phyloP scores from a whole-genome alignment of 2,888 invertebrate genomes.

The Nycteola revayana region DNA sequence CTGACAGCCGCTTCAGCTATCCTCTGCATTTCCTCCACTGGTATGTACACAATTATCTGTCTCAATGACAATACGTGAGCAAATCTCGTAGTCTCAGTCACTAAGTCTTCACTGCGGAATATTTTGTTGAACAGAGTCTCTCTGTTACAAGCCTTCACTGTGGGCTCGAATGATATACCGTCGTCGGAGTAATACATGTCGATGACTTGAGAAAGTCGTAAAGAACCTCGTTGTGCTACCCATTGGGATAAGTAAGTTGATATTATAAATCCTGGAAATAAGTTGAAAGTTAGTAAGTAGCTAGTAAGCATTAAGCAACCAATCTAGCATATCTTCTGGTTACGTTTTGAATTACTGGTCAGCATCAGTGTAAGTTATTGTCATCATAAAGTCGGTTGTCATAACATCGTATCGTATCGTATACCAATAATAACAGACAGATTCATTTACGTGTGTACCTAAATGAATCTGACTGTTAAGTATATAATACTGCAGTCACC shows the following conservation, averaged over 20 bases:
- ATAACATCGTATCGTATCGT: too few relatives aligned
- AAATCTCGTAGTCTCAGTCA: not conserved
- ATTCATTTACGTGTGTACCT: too few relatives aligned
- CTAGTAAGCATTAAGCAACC: too few relatives aligned
- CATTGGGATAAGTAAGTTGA: conserved; percentile 75
- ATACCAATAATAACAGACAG: too few relatives aligned
- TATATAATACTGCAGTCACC: too few relatives aligned
- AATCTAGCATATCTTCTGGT: too few relatives aligned
- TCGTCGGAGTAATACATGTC: conserved; percentile 86
- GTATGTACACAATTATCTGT: conserved; percentile 68
- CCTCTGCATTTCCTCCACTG: conserved; percentile 66
- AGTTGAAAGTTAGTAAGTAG: too few relatives aligned
- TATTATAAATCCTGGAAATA: conserved; percentile 77
- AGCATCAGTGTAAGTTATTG: too few relatives aligned
- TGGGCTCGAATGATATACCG: conserved; percentile 80
- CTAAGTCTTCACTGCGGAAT: conserved; percentile 50
- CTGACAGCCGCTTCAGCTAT: conserved; percentile 70
- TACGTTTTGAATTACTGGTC: not conserved
- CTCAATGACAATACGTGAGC: conserved; percentile 65
- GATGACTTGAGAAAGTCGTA: conserved; percentile 83
- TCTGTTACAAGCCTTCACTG: conserved; percentile 82
- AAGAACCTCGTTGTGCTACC: conserved; percentile 70
- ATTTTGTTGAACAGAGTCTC: conserved; percentile 65
- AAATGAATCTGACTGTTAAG: too few relatives aligned
- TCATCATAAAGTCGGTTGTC: too few relatives aligned